Evolutionary conservation across 2,888 invertebrate species (phyloP).

Genomic region (Drosophila barbarae): DNA sequence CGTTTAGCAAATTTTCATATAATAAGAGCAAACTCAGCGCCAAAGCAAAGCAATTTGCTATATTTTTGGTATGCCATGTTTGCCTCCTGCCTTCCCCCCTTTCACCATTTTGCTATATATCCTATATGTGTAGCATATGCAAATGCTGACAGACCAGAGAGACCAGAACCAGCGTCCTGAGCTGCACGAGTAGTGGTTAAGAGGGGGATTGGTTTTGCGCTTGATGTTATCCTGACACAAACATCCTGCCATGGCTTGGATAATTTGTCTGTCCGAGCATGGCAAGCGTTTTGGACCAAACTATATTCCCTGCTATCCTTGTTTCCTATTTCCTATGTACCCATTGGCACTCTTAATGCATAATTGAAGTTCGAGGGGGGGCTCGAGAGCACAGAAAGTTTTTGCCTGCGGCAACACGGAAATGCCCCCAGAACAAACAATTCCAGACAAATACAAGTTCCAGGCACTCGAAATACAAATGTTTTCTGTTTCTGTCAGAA

Average conservation of each 20-base stretch:
- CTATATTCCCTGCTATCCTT: conserved; percentile 1
- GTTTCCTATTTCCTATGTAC: conserved; percentile 2
- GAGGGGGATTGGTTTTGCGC: conserved; percentile 10
- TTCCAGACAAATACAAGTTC: conserved; percentile 12
- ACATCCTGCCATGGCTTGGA: conserved; percentile 12
- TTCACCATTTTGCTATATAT: background rate
- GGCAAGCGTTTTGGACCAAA: conserved; percentile 5
- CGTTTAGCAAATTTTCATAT: conserved; percentile 51
- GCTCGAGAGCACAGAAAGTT: conserved; percentile 6
- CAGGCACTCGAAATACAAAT: conserved; percentile 3
- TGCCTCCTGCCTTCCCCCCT: background rate
- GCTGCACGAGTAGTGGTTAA: background rate
- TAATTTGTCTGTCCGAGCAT: conserved; percentile 7
- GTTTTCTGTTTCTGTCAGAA: conserved; percentile 3
- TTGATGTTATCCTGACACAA: conserved; percentile 9
- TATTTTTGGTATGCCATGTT: conserved; percentile 8
- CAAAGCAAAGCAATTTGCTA: conserved; percentile 5
- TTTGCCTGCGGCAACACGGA: conserved; percentile 1
- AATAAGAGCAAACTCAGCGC: conserved; percentile 34
- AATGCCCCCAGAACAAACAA: background rate
- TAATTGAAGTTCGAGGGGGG: conserved; percentile 42
- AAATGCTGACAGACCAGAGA: conserved; percentile 1
- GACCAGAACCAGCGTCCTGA: conserved; percentile 2
- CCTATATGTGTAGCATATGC: conserved; percentile 1
- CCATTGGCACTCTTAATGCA: conserved; percentile 31